Percentiles rank a stretch among this genome's conserved stretches.
These are phyloP conservation scores for Callimorpha dominula DNA, from an alignment of 2,888 invertebrate species.

Conservation along the genomic window DNA sequence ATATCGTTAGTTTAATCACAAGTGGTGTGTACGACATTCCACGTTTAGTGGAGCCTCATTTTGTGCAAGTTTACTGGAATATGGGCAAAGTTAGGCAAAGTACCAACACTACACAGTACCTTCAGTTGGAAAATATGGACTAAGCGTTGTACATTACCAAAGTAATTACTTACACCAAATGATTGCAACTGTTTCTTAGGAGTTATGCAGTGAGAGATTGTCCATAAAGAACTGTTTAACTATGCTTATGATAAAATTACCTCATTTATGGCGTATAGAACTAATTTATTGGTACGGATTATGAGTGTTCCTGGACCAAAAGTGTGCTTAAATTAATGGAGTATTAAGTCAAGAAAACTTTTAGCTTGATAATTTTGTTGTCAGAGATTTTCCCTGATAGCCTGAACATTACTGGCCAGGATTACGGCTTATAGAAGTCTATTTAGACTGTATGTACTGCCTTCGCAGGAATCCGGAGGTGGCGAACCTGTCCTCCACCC, in stretches of 20 bases:
- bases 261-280: neutral
- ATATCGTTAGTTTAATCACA: conserved; percentile 46
- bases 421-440: no score
- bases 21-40: conserved; percentile 39
- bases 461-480: no score
- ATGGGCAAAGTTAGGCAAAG: conserved; percentile 52
- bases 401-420: no score
- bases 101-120: conserved; percentile 38
- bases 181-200: conserved; percentile 22
- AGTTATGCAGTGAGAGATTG: neutral
- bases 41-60: conserved; percentile 43
- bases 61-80: conserved; percentile 51
- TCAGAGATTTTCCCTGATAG: no score
- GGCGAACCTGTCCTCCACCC: no score
- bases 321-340: no score
- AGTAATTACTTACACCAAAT: conserved; percentile 44
- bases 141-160: conserved; percentile 31
- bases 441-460: no score
- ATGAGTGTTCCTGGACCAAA: no score
- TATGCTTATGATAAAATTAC: neutral
- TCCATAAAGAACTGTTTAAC: neutral
- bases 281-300: no score
- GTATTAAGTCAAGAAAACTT: no score
- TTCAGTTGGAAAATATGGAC: conserved; percentile 47
- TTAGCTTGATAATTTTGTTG: no score